These are phyloP conservation scores for Rhinogobius similis DNA, from an alignment of 2,113 vertebrate species.

Conservation along the genomic window DNA sequence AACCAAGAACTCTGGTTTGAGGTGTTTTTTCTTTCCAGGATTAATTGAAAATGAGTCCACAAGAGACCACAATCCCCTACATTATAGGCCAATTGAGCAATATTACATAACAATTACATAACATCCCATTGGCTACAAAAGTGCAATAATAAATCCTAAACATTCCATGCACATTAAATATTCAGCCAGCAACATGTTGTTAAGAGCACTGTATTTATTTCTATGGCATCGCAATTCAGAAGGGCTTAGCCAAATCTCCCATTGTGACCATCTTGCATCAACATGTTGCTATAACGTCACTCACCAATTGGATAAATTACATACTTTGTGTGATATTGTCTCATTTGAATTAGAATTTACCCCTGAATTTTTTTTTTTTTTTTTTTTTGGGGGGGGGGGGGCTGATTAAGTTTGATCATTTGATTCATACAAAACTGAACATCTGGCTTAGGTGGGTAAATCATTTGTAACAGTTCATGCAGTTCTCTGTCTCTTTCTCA, in stretches of 20 bases:
- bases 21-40: not conserved
- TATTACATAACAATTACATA: conserved; percentile 17
- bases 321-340: no score
- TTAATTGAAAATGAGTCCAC: conserved; percentile 11
- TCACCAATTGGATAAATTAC: not conserved
- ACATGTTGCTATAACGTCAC: not conserved
- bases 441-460: no score
- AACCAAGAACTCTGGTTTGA: not conserved
- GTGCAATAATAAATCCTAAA: not conserved
- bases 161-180: not conserved
- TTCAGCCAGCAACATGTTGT: not conserved
- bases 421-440: no score
- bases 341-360: no score
- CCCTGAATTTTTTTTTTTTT: no score
- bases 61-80: conserved; percentile 13
- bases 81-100: conserved; percentile 8
- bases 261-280: no score
- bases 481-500: no score
- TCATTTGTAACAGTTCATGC: no score
- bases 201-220: not conserved
- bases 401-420: no score
- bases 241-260: no score
- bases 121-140: not conserved
- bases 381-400: no score
- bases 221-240: not conserved